These are phyloP conservation scores for Pectinophora gossypiella DNA, from an alignment of 1,140 invertebrate genomes.

Conservation along the genomic window DNA sequence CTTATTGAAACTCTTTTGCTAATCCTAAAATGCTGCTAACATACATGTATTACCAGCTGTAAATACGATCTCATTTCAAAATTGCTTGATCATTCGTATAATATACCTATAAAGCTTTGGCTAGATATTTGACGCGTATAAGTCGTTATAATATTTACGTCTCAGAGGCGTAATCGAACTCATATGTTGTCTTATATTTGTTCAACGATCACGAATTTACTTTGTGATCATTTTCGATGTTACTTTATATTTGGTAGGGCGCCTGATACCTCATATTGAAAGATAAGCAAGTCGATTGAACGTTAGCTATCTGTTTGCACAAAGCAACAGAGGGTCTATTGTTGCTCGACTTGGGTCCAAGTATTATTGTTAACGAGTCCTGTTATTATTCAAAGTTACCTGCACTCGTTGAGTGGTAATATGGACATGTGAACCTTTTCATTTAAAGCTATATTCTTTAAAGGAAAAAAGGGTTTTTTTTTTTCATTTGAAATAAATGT, in stretches of 20 bases:
- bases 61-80: too few species aligned
- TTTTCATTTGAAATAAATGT: background rate
- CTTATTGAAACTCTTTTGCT: too few species aligned
- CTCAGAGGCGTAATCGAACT: too few species aligned
- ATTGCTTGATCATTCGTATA: too few species aligned
- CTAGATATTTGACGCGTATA: too few species aligned
- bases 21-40: too few species aligned
- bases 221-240: slow-evolving; percentile 34
- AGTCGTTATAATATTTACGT: too few species aligned
- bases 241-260: slow-evolving; percentile 36
- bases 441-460: background rate
- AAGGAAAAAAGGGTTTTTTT: background rate
- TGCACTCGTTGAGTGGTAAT: slow-evolving; percentile 26
- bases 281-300: slow-evolving; percentile 44
- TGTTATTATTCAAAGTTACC: slow-evolving; percentile 57
- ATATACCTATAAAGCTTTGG: too few species aligned
- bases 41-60: too few species aligned
- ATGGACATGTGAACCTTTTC: background rate
- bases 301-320: slow-evolving; percentile 61
- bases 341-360: slow-evolving; percentile 40
- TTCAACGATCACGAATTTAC: slow-evolving; percentile 12
- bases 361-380: slow-evolving; percentile 51
- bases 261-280: slow-evolving; percentile 38
- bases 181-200: background rate
- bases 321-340: slow-evolving; percentile 59